A percentile compares a stretch with the other conserved stretches of the same genome.
Conservation (phyloP, 2,888 invertebrate species). For the Epinotia bilunana region DNA sequence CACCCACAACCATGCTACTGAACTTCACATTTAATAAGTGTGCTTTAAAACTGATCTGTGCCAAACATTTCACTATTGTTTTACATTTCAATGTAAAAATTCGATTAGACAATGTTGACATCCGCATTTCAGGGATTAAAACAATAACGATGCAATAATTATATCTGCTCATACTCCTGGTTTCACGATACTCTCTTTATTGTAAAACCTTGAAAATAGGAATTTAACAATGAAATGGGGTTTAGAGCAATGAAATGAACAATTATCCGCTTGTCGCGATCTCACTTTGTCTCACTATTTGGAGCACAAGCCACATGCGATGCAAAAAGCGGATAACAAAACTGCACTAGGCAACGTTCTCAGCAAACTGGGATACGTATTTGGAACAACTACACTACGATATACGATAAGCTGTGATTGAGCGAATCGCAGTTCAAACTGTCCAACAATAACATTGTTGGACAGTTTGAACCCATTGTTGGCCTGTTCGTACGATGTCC, state of each 20-base stretch:
- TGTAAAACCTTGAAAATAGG: constrained; percentile 29
- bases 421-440: no score
- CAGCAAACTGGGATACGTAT: constrained; percentile 57
- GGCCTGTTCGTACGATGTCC: no score
- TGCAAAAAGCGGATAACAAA: constrained; percentile 62
- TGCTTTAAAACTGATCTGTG: no score
- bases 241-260: constrained; percentile 47
- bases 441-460: no score
- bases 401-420: neutral
- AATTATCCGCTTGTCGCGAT: constrained; percentile 51
- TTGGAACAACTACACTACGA: constrained; percentile 48
- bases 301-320: constrained; percentile 51
- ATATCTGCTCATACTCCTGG: neutral
- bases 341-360: constrained; percentile 56
- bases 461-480: no score
- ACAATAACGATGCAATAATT: neutral
- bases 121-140: no score
- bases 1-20: no score
- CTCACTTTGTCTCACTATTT: constrained; percentile 50
- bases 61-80: no score
- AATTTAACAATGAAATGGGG: constrained; percentile 47
- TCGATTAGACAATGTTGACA: no score
- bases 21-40: no score
- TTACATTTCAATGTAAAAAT: no score
- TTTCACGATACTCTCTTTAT: neutral